Evolutionary conservation across 2,797 vertebrate genomes (phyloP), one percentile per base, ranked within the genome.

Genomic region (Champsocephalus gunnari): DNA sequence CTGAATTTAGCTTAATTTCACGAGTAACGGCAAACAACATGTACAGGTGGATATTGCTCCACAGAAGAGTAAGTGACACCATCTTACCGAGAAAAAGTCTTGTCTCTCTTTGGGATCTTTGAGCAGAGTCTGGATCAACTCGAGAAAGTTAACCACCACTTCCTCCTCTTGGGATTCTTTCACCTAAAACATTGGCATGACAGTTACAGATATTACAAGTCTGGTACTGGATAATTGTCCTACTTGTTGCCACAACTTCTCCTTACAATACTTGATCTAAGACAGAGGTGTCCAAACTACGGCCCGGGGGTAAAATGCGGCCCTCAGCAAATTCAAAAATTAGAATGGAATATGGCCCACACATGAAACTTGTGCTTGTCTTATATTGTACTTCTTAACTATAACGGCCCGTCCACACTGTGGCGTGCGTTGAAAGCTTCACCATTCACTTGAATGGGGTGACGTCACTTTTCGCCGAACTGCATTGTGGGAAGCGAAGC

Each of bases 51-150:
- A 66, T 73, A n/a, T 48, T 11, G 7, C 41, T 57, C 11, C 3
- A 41, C 9, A 7, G 1, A 55, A 0, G 12, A 56, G 48, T 3
- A 43, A 62, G 7, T 48, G 13, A 71, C 7, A 9, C 0, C 32
- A 11, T 9, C 83, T 91, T 71, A 95, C 95, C 82, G 21, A 65
- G 63, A 94, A 91, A 79, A 94, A 95, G 38, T 77, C 72, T n/a
- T n/a, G 73, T 80, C 82, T 92, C 77, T 89, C 87, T 43, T 87
- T 81, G 0, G 92, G 63, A 66, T 94, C 89, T 74, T 91, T 93
- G 45, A 95, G 86, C 53, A 95, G 85, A 75, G 71, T 78, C 48
- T 91, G 92, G 79, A 94, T 88, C 75, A 92, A 77, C 59, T 91
- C 87, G 3, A 85, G 56, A 57, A 95, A 93, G 50, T 86, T 78